These are phyloP conservation scores for Elysia crispata DNA, from an alignment of 2,888 invertebrate species.

Conservation along the genomic window DNA sequence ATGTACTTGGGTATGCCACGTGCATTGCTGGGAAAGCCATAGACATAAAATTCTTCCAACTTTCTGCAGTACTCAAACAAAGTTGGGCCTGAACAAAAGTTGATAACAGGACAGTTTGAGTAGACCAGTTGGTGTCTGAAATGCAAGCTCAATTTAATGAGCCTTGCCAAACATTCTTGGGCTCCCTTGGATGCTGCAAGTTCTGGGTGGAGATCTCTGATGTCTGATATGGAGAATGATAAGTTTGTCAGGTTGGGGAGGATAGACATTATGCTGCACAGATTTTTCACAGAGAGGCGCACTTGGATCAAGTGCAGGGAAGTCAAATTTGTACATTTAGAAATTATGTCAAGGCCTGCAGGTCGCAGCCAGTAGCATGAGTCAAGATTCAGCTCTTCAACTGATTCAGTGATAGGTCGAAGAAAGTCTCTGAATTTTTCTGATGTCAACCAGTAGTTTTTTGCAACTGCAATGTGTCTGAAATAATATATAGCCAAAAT, in stretches of 20 bases:
- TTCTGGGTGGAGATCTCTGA: constrained; percentile 70
- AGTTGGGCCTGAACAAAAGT: constrained; percentile 69
- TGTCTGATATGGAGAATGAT: constrained; percentile 68
- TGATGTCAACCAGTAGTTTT: constrained; percentile 60
- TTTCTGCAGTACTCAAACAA: constrained; percentile 71
- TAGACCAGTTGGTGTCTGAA: constrained; percentile 65
- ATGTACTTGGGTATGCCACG: constrained; percentile 69
- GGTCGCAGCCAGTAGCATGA: constrained; percentile 72
- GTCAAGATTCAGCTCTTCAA: constrained; percentile 68
- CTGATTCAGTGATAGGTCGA: constrained; percentile 54
- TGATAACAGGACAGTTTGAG: constrained; percentile 62
- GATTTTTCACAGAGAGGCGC: constrained; percentile 64
- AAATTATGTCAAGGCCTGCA: constrained; percentile 59
- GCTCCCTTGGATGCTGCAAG: constrained; percentile 62
- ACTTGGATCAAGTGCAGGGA: constrained; percentile 71
- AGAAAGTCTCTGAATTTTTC: constrained; percentile 64
- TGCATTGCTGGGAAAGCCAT: constrained; percentile 70
- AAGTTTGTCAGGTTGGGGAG: constrained; percentile 64
- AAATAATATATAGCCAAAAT: constrained; percentile 54
- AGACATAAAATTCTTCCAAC: constrained; percentile 69
- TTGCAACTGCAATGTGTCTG: constrained; percentile 65
- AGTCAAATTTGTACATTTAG: constrained; percentile 65
- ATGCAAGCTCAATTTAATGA: constrained; percentile 68
- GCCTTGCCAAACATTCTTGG: constrained; percentile 61
- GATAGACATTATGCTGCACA: constrained; percentile 65